phyloP scores from a whole-genome alignment of 2,888 invertebrate species.

The Xestia sexstrigata region DNA sequence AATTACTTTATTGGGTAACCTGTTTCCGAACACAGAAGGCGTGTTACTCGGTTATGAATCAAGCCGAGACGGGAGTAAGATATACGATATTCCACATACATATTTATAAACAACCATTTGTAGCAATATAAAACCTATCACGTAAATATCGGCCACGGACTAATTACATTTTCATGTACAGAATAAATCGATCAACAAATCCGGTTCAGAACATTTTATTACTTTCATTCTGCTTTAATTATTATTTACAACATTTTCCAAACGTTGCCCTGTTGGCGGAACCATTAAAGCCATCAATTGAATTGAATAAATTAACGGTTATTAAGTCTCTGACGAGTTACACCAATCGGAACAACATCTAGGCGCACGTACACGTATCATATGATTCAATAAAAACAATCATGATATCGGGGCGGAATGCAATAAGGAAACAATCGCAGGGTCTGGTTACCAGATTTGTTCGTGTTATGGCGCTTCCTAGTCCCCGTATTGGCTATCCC shows the following conservation, averaged over 20 bases:
- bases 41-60: conserved; percentile 82
- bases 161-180: conserved; percentile 74
- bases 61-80: conserved; percentile 77
- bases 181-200: conserved; percentile 72
- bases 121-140: conserved; percentile 60
- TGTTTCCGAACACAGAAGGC: conserved; percentile 84
- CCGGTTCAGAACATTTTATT: conserved; percentile 68
- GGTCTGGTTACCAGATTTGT: conserved; percentile 80
- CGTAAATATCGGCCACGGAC: conserved; percentile 59
- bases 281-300: conserved; percentile 67
- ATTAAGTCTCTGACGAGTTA: conserved; percentile 51
- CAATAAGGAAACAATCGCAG: conserved; percentile 82
- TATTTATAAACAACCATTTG: conserved; percentile 68
- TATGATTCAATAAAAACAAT: conserved; percentile 67
- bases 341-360: conserved; percentile 36
- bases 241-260: conserved; percentile 71
- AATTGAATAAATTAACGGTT: conserved; percentile 70
- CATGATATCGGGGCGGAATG: conserved; percentile 62
- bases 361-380: conserved; percentile 40
- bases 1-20: conserved; percentile 89
- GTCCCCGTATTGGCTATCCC: conserved; percentile 84
- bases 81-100: conserved; percentile 71
- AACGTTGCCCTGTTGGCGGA: conserved; percentile 70
- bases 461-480: conserved; percentile 84
- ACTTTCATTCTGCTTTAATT: conserved; percentile 66